Percentiles rank a stretch among this genome's conserved stretches.
phyloP scores from a whole-genome alignment of 2,797 vertebrate genomes.

The Acomys russatus region DNA sequence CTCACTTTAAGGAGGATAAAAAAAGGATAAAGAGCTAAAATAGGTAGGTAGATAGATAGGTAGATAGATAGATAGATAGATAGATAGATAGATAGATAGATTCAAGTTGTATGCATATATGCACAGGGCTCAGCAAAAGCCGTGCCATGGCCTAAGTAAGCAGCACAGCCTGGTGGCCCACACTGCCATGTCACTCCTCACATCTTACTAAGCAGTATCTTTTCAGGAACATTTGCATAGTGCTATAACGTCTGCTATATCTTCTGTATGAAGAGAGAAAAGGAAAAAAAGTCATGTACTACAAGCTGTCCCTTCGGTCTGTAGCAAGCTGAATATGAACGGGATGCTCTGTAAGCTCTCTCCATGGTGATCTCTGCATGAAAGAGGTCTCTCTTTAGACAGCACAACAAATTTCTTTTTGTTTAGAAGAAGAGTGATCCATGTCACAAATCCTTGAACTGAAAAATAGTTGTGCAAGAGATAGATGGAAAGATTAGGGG shows the following conservation, averaged over 20 bases:
- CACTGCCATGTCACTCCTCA: neutral
- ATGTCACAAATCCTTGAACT: neutral
- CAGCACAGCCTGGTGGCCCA: neutral
- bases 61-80: too few relatives aligned
- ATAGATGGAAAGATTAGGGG: neutral
- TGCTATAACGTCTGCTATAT: neutral
- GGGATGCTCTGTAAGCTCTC: neutral
- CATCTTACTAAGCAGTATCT: neutral
- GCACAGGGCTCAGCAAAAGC: neutral
- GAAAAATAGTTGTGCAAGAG: neutral
- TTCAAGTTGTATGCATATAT: neutral
- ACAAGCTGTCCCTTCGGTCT: neutral
- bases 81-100: neutral
- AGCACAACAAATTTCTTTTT: neutral
- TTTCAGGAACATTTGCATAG: neutral
- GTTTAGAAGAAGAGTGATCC: neutral
- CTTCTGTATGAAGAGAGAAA: neutral
- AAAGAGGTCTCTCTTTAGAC: neutral
- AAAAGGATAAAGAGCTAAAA: constrained; percentile 46
- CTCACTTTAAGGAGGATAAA: constrained; percentile 13
- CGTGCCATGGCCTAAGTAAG: neutral
- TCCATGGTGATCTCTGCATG: neutral
- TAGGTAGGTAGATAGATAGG: neutral
- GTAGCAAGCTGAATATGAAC: neutral
- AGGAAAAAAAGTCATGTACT: neutral